Evolutionary conservation across 53 echinoderm and acorn worm genomes (phyloP).

Genomic region (Apostichopus leukothele): DNA sequence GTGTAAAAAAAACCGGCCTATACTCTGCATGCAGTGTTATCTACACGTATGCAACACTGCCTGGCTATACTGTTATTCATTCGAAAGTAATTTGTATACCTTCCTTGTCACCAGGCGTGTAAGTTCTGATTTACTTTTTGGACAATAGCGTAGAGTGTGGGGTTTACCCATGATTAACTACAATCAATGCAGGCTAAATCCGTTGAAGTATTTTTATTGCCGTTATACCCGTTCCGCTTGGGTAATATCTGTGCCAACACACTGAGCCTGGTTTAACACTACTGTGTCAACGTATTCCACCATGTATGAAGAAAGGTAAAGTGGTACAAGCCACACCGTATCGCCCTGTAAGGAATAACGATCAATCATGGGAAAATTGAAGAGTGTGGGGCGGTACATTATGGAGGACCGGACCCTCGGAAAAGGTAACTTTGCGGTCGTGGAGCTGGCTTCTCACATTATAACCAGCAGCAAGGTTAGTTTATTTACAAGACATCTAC

Average conservation of each 20-base stretch:
- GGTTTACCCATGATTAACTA: not conserved
- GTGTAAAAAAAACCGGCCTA: not conserved
- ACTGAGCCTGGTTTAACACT: slow-evolving; percentile 2
- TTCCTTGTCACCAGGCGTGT: not conserved
- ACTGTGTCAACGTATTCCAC: not conserved
- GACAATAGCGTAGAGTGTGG: not conserved
- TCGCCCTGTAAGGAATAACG: not conserved
- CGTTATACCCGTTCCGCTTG: slow-evolving; percentile 26
- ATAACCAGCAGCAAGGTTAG: slow-evolving; percentile 89
- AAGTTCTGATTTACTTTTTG: not conserved
- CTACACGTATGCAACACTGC: too few species aligned
- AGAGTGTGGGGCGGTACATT: slow-evolving; percentile 77
- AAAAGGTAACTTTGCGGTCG: slow-evolving; percentile 97
- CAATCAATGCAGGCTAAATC: slow-evolving; percentile 24
- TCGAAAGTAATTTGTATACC: not conserved
- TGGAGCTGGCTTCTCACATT: slow-evolving; percentile 87
- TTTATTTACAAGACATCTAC: not conserved
- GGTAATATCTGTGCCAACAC: not conserved
- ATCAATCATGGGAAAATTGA: slow-evolving; percentile 61
- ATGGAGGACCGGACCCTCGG: slow-evolving; percentile 89
- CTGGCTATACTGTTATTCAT: not conserved
- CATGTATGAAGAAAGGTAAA: slow-evolving; percentile 28
- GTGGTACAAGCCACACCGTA: not conserved
- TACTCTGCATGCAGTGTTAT: not conserved
- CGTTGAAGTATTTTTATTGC: slow-evolving; percentile 20